Evolutionary conservation across 2,888 invertebrate genomes (phyloP).

Genomic region (Steinernema scapterisci): DNA sequence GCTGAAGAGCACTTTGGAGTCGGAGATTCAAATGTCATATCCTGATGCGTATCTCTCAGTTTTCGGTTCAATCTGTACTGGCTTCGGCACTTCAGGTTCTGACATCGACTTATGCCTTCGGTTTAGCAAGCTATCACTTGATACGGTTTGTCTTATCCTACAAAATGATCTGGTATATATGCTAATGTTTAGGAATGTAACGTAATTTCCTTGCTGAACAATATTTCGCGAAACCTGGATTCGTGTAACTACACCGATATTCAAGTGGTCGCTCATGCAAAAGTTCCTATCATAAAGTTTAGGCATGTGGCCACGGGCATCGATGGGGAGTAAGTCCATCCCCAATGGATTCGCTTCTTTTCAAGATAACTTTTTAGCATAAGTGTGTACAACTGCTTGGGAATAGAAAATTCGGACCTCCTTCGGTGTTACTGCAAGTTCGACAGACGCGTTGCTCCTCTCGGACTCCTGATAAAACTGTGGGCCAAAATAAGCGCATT

Average conservation of each 20-base stretch:
- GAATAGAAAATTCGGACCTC: conserved; percentile 72
- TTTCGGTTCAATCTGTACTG: conserved; percentile 74
- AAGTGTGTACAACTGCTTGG: conserved; percentile 73
- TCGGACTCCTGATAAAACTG: conserved; percentile 68
- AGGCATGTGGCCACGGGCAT: conserved; percentile 68
- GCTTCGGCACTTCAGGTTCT: conserved; percentile 73
- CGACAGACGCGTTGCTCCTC: conserved; percentile 70
- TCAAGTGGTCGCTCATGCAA: conserved; percentile 67
- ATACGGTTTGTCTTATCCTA: not conserved
- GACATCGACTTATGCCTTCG: conserved; percentile 74
- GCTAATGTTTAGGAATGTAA: not conserved
- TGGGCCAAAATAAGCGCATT: conserved; percentile 71
- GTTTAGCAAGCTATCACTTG: conserved; percentile 67
- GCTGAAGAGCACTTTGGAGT: not conserved
- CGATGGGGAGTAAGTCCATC: conserved; percentile 71
- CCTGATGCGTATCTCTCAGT: conserved; percentile 67
- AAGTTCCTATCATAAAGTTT: conserved; percentile 75
- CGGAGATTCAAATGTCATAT: conserved; percentile 6
- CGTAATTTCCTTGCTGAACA: not conserved
- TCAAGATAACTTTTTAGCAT: conserved; percentile 62
- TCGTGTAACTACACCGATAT: not conserved
- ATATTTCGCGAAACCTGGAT: not conserved
- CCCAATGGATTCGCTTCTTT: not conserved
- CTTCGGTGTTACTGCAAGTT: conserved; percentile 71
- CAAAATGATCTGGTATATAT: not conserved